Evolutionary conservation across 2,888 invertebrate genomes (phyloP).

Genomic region (Drosophila mimetica): DNA sequence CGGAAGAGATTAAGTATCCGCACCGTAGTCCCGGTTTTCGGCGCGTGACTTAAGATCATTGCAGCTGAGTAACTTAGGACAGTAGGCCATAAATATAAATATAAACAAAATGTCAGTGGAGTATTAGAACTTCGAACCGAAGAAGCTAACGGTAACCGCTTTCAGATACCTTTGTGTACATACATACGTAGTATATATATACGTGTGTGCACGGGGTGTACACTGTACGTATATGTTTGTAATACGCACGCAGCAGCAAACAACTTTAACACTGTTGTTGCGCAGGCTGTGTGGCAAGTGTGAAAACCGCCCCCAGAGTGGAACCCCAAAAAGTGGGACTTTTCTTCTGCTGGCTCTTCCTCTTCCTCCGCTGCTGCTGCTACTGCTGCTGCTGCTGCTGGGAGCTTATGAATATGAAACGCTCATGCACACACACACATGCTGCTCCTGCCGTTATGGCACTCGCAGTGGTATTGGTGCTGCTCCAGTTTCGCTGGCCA

Average conservation of each 20-base stretch:
- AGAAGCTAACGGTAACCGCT: constrained; percentile 56
- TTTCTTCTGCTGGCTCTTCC: constrained; percentile 60
- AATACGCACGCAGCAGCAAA: constrained; percentile 76
- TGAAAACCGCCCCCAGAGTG: constrained; percentile 76
- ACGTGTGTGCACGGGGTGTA: constrained; percentile 14
- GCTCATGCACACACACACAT: constrained; percentile 29
- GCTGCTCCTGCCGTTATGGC: constrained; percentile 35
- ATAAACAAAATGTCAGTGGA: constrained; percentile 7
- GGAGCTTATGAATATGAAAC: constrained; percentile 40
- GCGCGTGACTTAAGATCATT: constrained; percentile 67
- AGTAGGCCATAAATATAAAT: constrained; percentile 38
- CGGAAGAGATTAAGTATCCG: constrained; percentile 12
- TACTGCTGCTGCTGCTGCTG: constrained; percentile 28
- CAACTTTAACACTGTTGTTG: constrained; percentile 66
- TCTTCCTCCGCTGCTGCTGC: not conserved
- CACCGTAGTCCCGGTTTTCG: constrained; percentile 21
- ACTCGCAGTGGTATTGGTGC: constrained; percentile 26
- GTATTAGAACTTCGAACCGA: constrained; percentile 20
- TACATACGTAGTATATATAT: constrained; percentile 21
- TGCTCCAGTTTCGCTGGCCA: constrained; percentile 63
- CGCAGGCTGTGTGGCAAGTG: constrained; percentile 65
- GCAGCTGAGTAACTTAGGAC: constrained; percentile 25
- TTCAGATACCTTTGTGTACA: constrained; percentile 3
- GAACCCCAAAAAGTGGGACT: constrained; percentile 65
- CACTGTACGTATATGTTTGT: constrained; percentile 47